Evolutionary conservation across 2,888 invertebrate genomes (phyloP), one percentile per base, ranked within the genome.

Genomic region (Ennomos erosarius): DNA sequence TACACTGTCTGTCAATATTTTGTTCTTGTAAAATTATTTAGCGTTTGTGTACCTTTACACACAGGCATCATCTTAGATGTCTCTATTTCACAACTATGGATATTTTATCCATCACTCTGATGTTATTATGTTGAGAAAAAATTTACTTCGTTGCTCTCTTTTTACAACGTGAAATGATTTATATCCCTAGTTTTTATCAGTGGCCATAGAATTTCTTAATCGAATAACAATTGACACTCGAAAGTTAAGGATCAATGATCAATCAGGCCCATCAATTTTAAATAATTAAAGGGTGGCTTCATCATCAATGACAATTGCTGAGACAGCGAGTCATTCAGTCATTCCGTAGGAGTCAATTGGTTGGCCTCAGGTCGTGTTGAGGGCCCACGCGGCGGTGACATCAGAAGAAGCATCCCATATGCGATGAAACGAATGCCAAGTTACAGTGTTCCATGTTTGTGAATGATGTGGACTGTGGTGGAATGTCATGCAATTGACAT

Each of bases 321-420:
- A 76, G 84, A 79, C 81, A 79, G 61, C n/a, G 73, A 73, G 81
- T 83, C 79, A 78, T 78, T 74, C 78, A 71, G 68, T 69, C 50
- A 59, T 55, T 51, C 61, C 39, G 58, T 63, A 49, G 68, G 68
- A 73, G 78, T 79, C 79, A 78, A 76, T 81, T 80, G 72, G 63
- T 57, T 70, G 71, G 65, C 68, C 75, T 65, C 72, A 73, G 70
- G 56, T 65, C 53, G 38, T 54, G 48, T 49, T 59, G 64, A 50
- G 10, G 64, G 60, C 79, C 70, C 71, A 69, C 68, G 70, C 68
- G 48, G 54, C 70, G 70, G 72, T 75, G 75, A 76, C 71, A 67
- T 73, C 70, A 71, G 68, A 43, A n/a, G 10, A 10, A 56, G 66
- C 66, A 49, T 39, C 40, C 50, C 58, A 26, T 26, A 26, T 49